These are phyloP conservation scores for Holacanthus passer DNA, from an alignment of 2,113 vertebrate species.

Conservation along the genomic window DNA sequence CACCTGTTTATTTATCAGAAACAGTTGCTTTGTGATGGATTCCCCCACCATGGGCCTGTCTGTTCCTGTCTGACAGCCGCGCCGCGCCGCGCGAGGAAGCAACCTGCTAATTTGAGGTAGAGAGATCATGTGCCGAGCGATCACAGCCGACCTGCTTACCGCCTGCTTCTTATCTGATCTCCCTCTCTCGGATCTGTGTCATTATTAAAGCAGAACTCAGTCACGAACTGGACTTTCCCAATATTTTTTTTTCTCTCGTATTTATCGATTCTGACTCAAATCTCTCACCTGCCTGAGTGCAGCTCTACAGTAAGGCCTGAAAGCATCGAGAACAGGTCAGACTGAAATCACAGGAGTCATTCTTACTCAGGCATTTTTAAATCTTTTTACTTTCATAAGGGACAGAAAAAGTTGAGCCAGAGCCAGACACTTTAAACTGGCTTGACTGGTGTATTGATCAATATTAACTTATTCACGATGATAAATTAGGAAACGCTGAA, in stretches of 20 bases:
- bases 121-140: conserved; percentile 26
- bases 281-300: background rate
- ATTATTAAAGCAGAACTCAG: conserved; percentile 47
- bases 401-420: background rate
- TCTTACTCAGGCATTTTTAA: background rate
- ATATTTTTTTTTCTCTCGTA: conserved; percentile 12
- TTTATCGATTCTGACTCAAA: background rate
- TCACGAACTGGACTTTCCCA: conserved; percentile 34
- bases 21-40: conserved; percentile 18
- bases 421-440: background rate
- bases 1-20: conserved; percentile 57
- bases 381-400: no score
- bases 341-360: background rate
- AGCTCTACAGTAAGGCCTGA: background rate
- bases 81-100: background rate
- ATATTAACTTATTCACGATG: background rate
- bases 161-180: conserved; percentile 37
- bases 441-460: background rate
- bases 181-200: conserved; percentile 27
- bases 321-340: no score
- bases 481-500: background rate
- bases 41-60: conserved; percentile 10
- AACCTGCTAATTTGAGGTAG: conserved; percentile 40
- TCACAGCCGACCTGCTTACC: conserved; percentile 3
- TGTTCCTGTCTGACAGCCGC: conserved; percentile 27